Percentiles rank a stretch among this genome's conserved stretches.
phyloP scores from a whole-genome alignment of 2,113 vertebrate species.

The Anthoscopus minutus region DNA sequence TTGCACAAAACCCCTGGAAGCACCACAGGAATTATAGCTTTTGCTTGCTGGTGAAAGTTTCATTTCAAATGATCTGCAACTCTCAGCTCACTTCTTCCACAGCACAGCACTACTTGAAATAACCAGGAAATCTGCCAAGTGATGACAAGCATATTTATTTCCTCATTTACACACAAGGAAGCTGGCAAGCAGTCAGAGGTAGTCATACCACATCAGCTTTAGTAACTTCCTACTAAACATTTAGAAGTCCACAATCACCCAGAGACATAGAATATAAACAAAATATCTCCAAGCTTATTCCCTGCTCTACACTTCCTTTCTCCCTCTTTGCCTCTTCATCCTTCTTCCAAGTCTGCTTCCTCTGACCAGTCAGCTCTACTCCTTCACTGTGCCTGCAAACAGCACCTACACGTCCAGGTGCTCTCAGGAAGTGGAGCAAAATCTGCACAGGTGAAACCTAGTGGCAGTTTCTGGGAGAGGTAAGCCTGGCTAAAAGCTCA shows the following conservation, averaged over 20 bases:
- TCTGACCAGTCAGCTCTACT: background rate
- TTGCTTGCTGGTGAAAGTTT: background rate
- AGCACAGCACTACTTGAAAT: background rate
- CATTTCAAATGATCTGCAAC: background rate
- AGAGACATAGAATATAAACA: background rate
- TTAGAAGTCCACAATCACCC: background rate
- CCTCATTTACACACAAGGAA: background rate
- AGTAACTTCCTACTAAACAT: background rate
- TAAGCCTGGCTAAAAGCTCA: background rate
- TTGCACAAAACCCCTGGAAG: background rate
- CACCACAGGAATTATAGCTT: background rate
- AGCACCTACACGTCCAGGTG: background rate
- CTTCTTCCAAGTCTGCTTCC: background rate
- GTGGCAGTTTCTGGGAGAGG: background rate
- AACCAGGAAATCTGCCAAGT: background rate
- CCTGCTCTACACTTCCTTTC: background rate
- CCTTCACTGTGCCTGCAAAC: background rate
- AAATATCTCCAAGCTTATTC: background rate
- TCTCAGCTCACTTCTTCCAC: background rate
- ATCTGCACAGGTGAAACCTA: background rate
- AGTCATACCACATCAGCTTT: background rate
- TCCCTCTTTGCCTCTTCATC: background rate
- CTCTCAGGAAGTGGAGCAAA: fast-evolving
- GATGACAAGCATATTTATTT: background rate
- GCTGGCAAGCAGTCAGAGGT: background rate